A percentile compares a stretch with the other conserved stretches of the same genome.
phyloP scores from a whole-genome alignment of 2,888 invertebrate genomes.

The Agonopterix subpropinquella region DNA sequence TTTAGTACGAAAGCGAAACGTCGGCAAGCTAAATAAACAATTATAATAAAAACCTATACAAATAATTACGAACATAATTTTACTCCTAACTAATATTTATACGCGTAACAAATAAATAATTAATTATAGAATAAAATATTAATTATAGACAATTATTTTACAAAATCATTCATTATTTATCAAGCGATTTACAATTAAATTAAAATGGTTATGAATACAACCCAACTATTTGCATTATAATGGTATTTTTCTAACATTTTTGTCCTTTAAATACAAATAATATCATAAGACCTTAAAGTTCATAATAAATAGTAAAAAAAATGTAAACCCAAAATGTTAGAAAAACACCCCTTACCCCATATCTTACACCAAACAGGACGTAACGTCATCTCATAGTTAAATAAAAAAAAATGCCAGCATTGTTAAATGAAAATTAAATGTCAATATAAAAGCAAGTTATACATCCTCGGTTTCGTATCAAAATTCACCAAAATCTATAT shows the following conservation, averaged over 20 bases:
- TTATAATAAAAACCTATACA: constrained; percentile 39
- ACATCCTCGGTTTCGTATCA: too few species aligned
- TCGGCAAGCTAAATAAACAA: constrained; percentile 53
- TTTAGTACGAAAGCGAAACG: constrained; percentile 37
- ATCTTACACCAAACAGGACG: neutral
- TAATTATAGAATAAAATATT: constrained; percentile 35
- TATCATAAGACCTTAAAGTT: too few species aligned
- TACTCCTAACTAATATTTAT: constrained; percentile 18
- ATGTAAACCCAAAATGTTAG: too few species aligned
- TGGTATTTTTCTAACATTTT: neutral
- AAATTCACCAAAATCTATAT: too few species aligned
- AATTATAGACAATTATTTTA: constrained; percentile 49
- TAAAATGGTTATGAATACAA: constrained; percentile 28
- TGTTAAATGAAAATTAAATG: neutral
- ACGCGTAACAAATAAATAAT: constrained; percentile 54
- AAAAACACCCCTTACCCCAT: too few species aligned
- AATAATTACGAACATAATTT: constrained; percentile 36
- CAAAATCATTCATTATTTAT: constrained; percentile 28
- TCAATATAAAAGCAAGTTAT: neutral
- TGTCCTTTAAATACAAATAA: too few species aligned
- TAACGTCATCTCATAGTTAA: neutral
- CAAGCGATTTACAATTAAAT: constrained; percentile 40
- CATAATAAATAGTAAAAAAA: too few species aligned
- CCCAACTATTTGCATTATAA: constrained; percentile 17
- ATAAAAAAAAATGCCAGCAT: constrained; percentile 1